phyloP scores from a whole-genome alignment of 2,797 vertebrate species.

The Mergus octosetaceus region DNA sequence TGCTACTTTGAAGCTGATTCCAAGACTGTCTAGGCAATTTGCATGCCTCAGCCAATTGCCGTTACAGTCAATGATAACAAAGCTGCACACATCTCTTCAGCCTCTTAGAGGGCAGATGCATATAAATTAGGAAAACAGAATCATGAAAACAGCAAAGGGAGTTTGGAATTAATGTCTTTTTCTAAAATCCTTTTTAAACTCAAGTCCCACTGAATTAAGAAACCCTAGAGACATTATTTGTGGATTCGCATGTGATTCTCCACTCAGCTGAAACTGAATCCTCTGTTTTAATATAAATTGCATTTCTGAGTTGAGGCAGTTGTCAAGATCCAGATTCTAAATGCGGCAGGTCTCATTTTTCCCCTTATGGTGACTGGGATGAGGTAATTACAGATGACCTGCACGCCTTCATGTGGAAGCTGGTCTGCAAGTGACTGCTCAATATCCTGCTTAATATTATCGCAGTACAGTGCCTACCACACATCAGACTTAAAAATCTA shows the following conservation, averaged over 20 bases:
- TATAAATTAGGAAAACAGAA: slow-evolving; percentile 24
- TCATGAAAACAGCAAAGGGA: slow-evolving; percentile 20
- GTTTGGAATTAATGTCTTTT: background rate
- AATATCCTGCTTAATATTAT: background rate
- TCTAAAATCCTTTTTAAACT: slow-evolving; percentile 7
- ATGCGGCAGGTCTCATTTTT: background rate
- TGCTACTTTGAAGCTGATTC: slow-evolving; percentile 19
- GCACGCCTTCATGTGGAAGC: background rate
- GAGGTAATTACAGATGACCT: background rate
- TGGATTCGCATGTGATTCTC: background rate
- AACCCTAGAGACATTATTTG: background rate
- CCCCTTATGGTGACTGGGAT: background rate
- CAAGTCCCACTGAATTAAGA: background rate
- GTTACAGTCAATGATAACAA: background rate
- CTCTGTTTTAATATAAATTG: background rate
- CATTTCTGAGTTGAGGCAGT: background rate
- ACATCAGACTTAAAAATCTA: background rate
- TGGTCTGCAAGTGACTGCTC: background rate
- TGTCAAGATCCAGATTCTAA: background rate
- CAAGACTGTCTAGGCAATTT: background rate
- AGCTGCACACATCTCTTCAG: slow-evolving; percentile 7
- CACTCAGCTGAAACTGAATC: background rate
- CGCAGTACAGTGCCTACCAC: background rate
- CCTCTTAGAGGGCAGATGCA: slow-evolving; percentile 18
- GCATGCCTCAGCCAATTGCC: background rate